Evolutionary conservation across 2,797 vertebrate genomes (phyloP), one percentile per base, ranked within the genome.

Genomic region (Lacerta agilis): DNA sequence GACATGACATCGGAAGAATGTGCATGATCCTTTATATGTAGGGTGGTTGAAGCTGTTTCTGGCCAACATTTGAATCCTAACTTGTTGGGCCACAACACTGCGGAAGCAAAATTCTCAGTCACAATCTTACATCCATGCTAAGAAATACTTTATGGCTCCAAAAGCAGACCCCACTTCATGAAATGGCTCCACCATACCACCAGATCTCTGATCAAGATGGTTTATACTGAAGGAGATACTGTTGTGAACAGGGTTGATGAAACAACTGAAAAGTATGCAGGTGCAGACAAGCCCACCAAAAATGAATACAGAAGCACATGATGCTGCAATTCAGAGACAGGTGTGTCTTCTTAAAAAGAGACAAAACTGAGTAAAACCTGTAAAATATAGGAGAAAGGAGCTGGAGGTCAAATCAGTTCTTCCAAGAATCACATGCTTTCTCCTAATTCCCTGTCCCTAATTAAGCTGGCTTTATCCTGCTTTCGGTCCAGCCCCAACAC

Each of bases 321-420:
- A 7, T 15, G 17, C 33, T 76, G 55, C 36, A 76, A 15, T 27
- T 84, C 36, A 76, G 25, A 64, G 17, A 77, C 18, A 23, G 4
- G 10, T 38, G 0, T 3, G 10, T 20, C 71, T 18, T 17, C 33
- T n/a, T 58, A 75, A 75, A 25, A 27, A 1, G 25, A 66, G 49
- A 76, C 27, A 64, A 58, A 61, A 84, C 49, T 69, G 64, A 49
- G 36, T 10, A 79, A 83, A 82, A 82, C 17, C 36, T 66, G 36
- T 66, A 58, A 33, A 38, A 7, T 58, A 6, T 17, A 6, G 36
- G 29, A 55, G n/a, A 77, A 78, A 49, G 27, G 25, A n/a, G 18
- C 20, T 75, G 3, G 41, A 87, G n/a, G n/a, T 29, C 72, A 81
- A 80, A 73, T 79, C 23, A 87, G 10, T 82, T 83, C 55, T 76